Base-by-base conservation (phyloP, 2,113 vertebrate species). In the Poicephalus meyeri region DNA sequence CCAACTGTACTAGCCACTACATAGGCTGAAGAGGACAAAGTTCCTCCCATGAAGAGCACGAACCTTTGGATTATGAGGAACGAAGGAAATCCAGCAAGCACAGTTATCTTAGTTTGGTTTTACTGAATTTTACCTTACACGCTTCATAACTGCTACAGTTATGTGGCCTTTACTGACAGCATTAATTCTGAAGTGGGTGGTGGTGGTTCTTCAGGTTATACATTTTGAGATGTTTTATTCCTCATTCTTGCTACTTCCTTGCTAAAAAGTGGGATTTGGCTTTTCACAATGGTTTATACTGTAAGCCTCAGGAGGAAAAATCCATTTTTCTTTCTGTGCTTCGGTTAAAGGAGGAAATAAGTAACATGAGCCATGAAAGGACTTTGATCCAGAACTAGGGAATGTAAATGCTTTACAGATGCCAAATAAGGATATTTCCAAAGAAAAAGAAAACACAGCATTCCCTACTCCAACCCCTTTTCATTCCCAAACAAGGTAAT, bases 331-430 rank as follows among this genome's bases (percentile, higher is more conserved):
- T 89, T 77, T 86, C 88, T 69, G 63, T 86, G 80, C 82, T 90
- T 91, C 47, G 69, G 87, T 95, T 95, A 87, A 93, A 96, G 95
- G 77, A 95, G 94, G 95, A 96, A 97, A 96, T 96, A 95, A 95
- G 96, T 96, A 95, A 97, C 91, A 95, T 93, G 95, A 97, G 82
- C 91, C 90, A 84, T 72, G 91, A 94, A 97, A 95, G 74, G 90
- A 96, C 94, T 96, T 96, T 97, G 94, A 97, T 96, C 95, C 95
- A 97, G 93, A 95, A 93, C 77, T 35, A 92, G 92, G 85, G 96
- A 96, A 97, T 96, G 95, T 94, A 97, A 97, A 97, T 97, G 87
- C 94, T 95, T 97, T 96, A 95, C 97, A 97, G 96, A 97, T 97
- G 97, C 95, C 95, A 97, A 96, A 96, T 94, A 96, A 93, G 96